Evolutionary conservation across 2,113 vertebrate species (phyloP).

Genomic region (Sminthopsis crassicaudata): DNA sequence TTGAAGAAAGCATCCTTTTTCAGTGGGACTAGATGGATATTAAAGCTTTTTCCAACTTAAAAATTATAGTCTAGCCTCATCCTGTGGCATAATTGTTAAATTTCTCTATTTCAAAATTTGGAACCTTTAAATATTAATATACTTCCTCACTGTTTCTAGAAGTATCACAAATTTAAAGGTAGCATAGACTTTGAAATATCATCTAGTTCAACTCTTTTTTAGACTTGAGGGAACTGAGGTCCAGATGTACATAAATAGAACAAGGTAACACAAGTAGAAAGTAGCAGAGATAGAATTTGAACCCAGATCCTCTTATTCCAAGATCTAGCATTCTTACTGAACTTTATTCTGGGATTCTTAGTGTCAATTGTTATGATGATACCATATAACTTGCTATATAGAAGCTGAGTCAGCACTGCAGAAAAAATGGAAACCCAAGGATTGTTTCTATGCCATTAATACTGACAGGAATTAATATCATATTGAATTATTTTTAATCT

Average conservation of each 20-base stretch:
- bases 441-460: not conserved
- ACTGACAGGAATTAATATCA: not conserved
- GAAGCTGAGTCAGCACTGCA: slow-evolving; percentile 31
- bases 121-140: slow-evolving; percentile 15
- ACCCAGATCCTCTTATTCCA: not conserved
- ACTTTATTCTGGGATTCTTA: slow-evolving; percentile 11
- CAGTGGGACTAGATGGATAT: not conserved
- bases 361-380: slow-evolving; percentile 44
- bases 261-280: not conserved
- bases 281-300: not conserved
- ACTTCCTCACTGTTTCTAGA: slow-evolving; percentile 3
- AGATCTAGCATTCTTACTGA: not conserved
- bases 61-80: not conserved
- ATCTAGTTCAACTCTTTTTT: not conserved
- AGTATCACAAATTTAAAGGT: not conserved
- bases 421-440: slow-evolving; percentile 35
- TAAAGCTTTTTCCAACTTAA: not conserved
- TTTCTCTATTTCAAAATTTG: not conserved
- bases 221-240: not conserved
- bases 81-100: not conserved
- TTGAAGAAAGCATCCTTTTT: not conserved
- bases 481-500: not conserved
- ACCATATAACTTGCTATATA: slow-evolving; percentile 29
- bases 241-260: not conserved
- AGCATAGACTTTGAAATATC: not conserved